Evolutionary conservation across 2,888 invertebrate species (phyloP), one percentile per base, ranked within the genome.

Genomic region (Corbicula japonica): DNA sequence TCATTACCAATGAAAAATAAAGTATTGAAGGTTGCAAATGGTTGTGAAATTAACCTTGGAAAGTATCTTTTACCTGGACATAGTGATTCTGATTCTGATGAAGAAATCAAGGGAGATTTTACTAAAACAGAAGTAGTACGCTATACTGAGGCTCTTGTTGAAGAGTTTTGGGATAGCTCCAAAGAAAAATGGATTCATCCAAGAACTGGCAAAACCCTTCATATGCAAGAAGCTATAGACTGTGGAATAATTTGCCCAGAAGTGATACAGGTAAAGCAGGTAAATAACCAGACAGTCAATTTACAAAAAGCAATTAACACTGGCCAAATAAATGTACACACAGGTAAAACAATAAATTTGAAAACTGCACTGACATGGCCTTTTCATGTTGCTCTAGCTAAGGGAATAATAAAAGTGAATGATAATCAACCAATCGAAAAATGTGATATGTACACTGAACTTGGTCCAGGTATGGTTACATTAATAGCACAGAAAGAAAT

Each of bases 321-420:
- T 50, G 91, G 91, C 77, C 92, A 97, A 62, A 95, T 97, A 65
- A 96, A 97, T 94, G 95, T 96, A 58, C 96, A 96, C 94, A 96
- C 74, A 96, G 96, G 26, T 18, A 80, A 83, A 58, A 83, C 86
- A n/a, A 84, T 88, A 28, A 87, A 89, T 76, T 76, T 86, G 46
- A 85, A 77, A 41, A 96, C 91, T 46, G 91, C 91, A 90, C 96
- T 96, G 75, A 95, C 84, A 1, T 60, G 91, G 26, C 83, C 91
- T 12, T 82, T 93, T 60, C 86, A 88, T 34, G 88, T 89, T 54
- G 91, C 91, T 23, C 61, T 87, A 6, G 79, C 85, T 34, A 80
- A 84, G 38, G 89, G 89, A 10, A 69, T 91, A 5, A 62, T 90
- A 18, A 78, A 82, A 54, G 46, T 87, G 4, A 74, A 77, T 46